These are phyloP conservation scores for Dysmachus trigonus DNA, from an alignment of 2,888 invertebrate genomes.

Conservation along the genomic window DNA sequence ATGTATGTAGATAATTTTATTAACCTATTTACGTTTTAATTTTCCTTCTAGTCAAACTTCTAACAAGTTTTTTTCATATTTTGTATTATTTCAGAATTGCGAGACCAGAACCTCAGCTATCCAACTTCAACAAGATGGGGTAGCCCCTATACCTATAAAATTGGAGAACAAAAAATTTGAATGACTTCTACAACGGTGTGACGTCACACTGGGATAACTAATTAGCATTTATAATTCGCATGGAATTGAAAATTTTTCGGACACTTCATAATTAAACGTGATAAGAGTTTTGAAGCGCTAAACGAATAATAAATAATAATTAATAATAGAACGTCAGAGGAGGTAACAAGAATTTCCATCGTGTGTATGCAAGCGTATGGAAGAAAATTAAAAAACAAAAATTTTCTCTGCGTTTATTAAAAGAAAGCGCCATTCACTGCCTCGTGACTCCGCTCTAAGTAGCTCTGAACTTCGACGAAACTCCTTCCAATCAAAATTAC, in stretches of 20 bases:
- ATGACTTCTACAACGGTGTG: not conserved
- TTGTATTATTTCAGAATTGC: not conserved
- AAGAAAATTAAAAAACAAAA: not conserved
- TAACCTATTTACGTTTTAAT: not conserved
- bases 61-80: not conserved
- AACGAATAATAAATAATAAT: too few species aligned
- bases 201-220: not conserved
- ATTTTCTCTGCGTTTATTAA: not conserved
- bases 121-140: not conserved
- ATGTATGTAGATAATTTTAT: too few species aligned
- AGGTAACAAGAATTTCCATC: not conserved
- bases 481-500: not conserved
- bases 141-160: not conserved
- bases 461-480: not conserved
- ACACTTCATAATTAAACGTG: not conserved
- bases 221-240: not conserved
- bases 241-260: not conserved
- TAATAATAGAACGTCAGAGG: not conserved
- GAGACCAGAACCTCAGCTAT: not conserved
- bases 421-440: constrained; percentile 12
- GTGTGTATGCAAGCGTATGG: not conserved
- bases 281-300: not conserved
- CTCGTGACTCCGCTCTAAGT: not conserved
- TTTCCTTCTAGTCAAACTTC: not conserved
- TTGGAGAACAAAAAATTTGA: not conserved